phyloP scores from a whole-genome alignment of 2,888 invertebrate species.

The Agrochola litura region DNA sequence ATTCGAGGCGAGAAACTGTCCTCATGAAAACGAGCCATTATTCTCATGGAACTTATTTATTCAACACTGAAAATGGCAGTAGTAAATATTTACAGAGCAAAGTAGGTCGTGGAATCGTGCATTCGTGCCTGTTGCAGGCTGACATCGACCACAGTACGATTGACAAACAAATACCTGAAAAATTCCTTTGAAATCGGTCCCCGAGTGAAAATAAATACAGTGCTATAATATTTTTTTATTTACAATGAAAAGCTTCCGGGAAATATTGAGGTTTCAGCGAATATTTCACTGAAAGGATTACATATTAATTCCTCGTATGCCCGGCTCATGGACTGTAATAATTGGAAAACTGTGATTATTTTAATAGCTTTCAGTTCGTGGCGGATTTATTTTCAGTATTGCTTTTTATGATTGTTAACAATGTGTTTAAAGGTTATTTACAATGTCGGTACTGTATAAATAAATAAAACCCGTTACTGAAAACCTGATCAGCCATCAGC shows the following conservation, averaged over 20 bases:
- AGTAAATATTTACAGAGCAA: conserved; percentile 40
- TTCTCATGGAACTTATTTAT: conserved; percentile 32
- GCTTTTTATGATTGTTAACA: conserved; percentile 1
- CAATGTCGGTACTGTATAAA: neutral
- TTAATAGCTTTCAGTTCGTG: conserved; percentile 1
- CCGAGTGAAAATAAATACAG: conserved; percentile 25
- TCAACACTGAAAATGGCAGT: conserved; percentile 27
- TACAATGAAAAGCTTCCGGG: conserved; percentile 26
- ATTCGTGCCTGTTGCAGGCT: conserved; percentile 16
- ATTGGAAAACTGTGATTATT: conserved; percentile 36
- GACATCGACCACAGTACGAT: neutral
- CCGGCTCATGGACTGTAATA: conserved; percentile 6
- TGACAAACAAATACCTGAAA: conserved; percentile 11
- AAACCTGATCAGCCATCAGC: neutral
- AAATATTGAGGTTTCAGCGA: conserved; percentile 20
- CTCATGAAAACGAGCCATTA: neutral
- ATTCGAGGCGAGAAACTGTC: neutral
- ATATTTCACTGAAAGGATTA: conserved; percentile 32
- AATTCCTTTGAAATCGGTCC: conserved; percentile 27
- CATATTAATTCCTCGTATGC: conserved; percentile 41
- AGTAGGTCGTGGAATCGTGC: conserved; percentile 31
- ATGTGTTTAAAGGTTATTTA: conserved; percentile 4
- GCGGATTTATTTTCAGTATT: conserved; percentile 12
- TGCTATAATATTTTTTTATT: conserved; percentile 22
- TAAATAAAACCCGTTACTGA: neutral